These are phyloP conservation scores for Corythornis vintsioides DNA, from an alignment of 2,113 vertebrate genomes.

Conservation along the genomic window DNA sequence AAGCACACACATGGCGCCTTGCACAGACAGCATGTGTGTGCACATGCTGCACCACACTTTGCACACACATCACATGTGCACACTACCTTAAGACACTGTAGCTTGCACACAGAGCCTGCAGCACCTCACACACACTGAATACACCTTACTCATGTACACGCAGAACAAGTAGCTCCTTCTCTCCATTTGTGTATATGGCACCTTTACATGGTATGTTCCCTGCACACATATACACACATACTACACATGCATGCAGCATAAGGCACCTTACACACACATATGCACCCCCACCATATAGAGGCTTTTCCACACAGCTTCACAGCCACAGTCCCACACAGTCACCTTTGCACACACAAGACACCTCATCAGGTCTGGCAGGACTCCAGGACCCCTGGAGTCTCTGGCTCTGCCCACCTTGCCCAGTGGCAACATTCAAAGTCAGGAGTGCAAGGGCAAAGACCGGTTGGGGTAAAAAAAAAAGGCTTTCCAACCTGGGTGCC, in stretches of 20 bases:
- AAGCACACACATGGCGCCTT: not conserved
- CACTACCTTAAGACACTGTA: not conserved
- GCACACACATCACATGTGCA: not conserved
- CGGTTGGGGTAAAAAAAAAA: rapidly evolving
- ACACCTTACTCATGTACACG: not conserved
- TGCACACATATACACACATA: rapidly evolving
- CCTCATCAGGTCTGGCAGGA: rapidly evolving
- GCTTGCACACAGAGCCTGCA: not conserved
- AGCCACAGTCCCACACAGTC: rapidly evolving
- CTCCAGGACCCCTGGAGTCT: not conserved
- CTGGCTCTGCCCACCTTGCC: not conserved
- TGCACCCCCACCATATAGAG: rapidly evolving
- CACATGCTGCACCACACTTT: not conserved
- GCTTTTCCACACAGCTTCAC: not conserved
- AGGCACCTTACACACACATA: not conserved
- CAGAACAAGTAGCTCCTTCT: not conserved
- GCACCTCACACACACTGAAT: rapidly evolving
- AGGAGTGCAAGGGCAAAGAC: not conserved
- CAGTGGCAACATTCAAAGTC: rapidly evolving
- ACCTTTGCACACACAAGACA: not conserved
- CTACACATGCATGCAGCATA: rapidly evolving
- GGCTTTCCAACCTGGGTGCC: not conserved
- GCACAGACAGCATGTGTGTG: rapidly evolving
- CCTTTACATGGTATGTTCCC: not conserved
- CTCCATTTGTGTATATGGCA: rapidly evolving